Conservation (phyloP, 2,888 invertebrate species). For the Crossocerus cetratus region DNA sequence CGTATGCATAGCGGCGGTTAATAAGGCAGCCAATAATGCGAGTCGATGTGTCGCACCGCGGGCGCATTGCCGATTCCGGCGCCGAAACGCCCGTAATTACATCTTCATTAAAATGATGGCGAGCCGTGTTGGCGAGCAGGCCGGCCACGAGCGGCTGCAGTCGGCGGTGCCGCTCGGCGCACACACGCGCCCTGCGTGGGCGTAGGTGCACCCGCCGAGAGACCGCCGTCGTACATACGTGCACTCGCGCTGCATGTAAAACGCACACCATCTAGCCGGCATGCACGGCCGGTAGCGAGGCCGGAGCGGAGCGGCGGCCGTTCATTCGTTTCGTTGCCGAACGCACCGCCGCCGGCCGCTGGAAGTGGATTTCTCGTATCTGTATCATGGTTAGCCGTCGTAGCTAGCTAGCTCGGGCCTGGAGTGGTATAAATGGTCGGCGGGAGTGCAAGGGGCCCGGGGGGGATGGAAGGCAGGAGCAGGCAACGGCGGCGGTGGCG, state of each 20-base stretch:
- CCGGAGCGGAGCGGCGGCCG: slow-evolving; percentile 30
- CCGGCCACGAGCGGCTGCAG: slow-evolving; percentile 19
- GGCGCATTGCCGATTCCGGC: slow-evolving; percentile 67
- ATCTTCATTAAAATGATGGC: slow-evolving; percentile 75
- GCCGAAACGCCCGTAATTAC: slow-evolving; percentile 74
- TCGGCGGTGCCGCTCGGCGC: neutral
- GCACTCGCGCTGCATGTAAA: neutral
- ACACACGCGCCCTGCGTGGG: neutral
- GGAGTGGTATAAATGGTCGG: slow-evolving; percentile 59
- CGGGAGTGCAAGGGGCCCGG: slow-evolving; percentile 38
- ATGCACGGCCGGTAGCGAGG: slow-evolving; percentile 11
- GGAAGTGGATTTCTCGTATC: slow-evolving; percentile 64
- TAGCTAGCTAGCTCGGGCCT: slow-evolving; percentile 58
- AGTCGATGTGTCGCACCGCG: slow-evolving; percentile 61
- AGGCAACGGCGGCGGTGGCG: slow-evolving; percentile 11
- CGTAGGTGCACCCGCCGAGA: neutral
- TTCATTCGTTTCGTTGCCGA: slow-evolving; percentile 41
- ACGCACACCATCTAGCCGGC: neutral
- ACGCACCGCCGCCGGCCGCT: slow-evolving; percentile 23
- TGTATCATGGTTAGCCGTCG: slow-evolving; percentile 71
- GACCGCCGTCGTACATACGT: neutral
- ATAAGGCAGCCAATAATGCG: slow-evolving; percentile 72
- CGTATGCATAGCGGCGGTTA: slow-evolving; percentile 58
- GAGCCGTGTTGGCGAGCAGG: slow-evolving; percentile 59
- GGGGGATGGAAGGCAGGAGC: slow-evolving; percentile 49